Percentiles rank a stretch among this genome's conserved stretches.
Evolutionary conservation across 2,797 vertebrate species (phyloP).

Genomic region (Columba guinea): DNA sequence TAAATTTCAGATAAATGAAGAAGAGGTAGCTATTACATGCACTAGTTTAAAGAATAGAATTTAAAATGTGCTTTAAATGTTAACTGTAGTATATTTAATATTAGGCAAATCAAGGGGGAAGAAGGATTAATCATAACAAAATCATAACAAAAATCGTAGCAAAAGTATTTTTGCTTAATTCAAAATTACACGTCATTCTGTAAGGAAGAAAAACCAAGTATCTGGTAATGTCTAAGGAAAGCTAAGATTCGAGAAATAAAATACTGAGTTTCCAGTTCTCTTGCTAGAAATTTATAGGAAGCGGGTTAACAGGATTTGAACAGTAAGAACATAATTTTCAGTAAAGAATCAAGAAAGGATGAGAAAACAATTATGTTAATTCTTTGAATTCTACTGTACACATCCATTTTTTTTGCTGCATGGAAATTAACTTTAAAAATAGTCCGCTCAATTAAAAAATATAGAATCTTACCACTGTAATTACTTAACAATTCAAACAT

Average conservation of each 20-base stretch:
- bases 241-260: background rate
- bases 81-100: background rate
- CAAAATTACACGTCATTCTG: background rate
- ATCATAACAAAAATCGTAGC: background rate
- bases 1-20: background rate
- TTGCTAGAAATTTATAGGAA: background rate
- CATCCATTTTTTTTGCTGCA: background rate
- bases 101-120: background rate
- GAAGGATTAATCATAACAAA: background rate
- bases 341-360: background rate
- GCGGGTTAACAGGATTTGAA: background rate
- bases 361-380: background rate
- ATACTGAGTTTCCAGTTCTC: background rate
- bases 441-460: background rate
- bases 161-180: background rate
- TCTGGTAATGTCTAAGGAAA: background rate
- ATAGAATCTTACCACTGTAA: background rate
- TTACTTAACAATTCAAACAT: background rate
- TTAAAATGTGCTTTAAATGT: background rate
- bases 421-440: background rate
- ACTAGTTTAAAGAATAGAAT: background rate
- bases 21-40: background rate
- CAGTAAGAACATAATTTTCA: background rate
- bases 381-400: background rate
- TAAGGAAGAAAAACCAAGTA: background rate